phyloP scores from a whole-genome alignment of 2,888 invertebrate species.

The Drosophila heteroneura region DNA sequence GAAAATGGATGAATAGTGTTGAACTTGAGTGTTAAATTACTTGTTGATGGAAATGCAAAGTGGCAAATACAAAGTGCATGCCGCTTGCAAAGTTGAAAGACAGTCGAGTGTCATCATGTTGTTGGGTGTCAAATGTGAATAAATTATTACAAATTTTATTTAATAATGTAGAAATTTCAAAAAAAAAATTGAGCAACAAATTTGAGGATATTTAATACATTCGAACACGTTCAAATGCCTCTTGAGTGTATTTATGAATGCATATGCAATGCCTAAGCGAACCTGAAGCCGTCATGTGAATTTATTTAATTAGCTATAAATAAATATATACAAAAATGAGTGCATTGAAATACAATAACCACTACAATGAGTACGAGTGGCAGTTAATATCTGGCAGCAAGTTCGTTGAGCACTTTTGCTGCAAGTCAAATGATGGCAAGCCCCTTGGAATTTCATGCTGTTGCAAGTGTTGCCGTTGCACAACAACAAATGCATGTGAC shows the following conservation, averaged over 20 bases:
- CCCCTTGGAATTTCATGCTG: not conserved
- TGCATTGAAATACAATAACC: not conserved
- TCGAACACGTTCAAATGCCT: not conserved
- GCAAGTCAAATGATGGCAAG: constrained; percentile 1
- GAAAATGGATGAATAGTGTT: not conserved
- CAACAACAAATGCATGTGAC: constrained; percentile 23
- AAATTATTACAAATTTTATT: not conserved
- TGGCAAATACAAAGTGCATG: constrained; percentile 7
- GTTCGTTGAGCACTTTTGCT: not conserved
- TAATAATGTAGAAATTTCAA: not conserved
- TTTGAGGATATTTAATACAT: not conserved
- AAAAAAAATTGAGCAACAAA: not conserved
- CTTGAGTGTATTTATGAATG: not conserved
- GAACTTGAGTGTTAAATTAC: constrained; percentile 27
- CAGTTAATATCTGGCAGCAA: not conserved
- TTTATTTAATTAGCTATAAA: not conserved
- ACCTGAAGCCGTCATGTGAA: not conserved
- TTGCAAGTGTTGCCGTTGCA: not conserved
- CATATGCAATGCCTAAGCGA: not conserved
- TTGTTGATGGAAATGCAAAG: constrained; percentile 23
- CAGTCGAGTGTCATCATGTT: too few species aligned
- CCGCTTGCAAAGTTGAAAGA: not conserved
- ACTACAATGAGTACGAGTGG: not conserved
- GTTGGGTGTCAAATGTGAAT: too few species aligned
- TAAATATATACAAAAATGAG: not conserved